Evolutionary conservation across 2,113 vertebrate species (phyloP).

Genomic region (Dicerorhinus sumatrensis): DNA sequence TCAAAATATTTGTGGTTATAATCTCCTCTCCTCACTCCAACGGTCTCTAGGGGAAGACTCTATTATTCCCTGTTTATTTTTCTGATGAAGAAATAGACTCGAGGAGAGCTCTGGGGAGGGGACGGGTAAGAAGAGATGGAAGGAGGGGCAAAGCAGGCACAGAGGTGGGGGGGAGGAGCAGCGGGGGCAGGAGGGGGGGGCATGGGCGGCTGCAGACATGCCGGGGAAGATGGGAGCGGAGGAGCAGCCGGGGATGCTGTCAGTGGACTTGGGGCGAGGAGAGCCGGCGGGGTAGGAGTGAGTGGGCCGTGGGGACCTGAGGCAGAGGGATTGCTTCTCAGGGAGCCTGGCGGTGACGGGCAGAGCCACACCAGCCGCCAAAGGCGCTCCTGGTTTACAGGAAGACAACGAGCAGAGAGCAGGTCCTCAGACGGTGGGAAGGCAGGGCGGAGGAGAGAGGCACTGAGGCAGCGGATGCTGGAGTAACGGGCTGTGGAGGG

Average conservation of each 20-base stretch:
- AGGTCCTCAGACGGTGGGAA: background rate
- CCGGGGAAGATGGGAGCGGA: too few relatives aligned
- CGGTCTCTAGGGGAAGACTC: background rate
- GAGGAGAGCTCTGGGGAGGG: background rate
- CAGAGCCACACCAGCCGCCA: accelerated
- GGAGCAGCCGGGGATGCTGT: background rate
- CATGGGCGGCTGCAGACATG: too few relatives aligned
- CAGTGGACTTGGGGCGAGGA: background rate
- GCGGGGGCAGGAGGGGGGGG: accelerated
- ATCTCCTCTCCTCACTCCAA: background rate
- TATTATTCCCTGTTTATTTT: background rate
- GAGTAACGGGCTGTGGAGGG: background rate
- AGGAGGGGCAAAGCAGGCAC: accelerated
- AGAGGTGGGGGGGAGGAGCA: too few relatives aligned
- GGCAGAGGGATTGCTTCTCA: background rate
- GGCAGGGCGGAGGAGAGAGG: too few relatives aligned
- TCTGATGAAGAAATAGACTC: background rate
- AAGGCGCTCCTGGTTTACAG: too few relatives aligned
- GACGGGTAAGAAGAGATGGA: too few relatives aligned
- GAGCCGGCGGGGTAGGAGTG: background rate
- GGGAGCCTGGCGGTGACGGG: background rate
- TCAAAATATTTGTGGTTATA: background rate
- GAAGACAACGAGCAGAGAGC: background rate
- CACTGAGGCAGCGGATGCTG: background rate
- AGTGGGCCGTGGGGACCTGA: accelerated